A percentile compares a stretch with the other conserved stretches of the same genome.
These are phyloP conservation scores for Myzus persicae DNA, from an alignment of 1,140 invertebrate species.

Conservation along the genomic window DNA sequence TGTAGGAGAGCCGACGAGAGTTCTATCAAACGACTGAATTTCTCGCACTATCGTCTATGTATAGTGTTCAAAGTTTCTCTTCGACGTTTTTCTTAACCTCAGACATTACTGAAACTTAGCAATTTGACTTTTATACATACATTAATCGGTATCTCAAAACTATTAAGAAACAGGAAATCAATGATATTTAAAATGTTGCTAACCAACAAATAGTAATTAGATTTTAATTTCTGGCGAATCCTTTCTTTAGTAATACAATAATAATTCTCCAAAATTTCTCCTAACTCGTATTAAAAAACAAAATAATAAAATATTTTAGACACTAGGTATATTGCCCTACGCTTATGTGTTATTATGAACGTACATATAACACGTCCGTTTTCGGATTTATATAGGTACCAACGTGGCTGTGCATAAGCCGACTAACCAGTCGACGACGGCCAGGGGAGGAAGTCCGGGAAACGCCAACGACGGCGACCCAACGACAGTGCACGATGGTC, in stretches of 20 bases:
- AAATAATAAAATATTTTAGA: too few species aligned
- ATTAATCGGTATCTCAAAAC: background rate
- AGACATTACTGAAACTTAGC: background rate
- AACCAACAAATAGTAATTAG: background rate
- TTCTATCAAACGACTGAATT: background rate
- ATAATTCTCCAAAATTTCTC: too few species aligned
- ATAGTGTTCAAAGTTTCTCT: background rate
- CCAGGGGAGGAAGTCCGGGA: slow-evolving; percentile 78
- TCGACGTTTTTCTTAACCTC: background rate
- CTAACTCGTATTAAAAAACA: too few species aligned
- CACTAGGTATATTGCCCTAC: too few species aligned
- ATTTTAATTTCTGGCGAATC: background rate
- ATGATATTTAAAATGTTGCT: too few species aligned
- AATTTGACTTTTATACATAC: background rate
- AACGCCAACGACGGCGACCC: slow-evolving; percentile 87
- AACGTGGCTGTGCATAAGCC: slow-evolving; percentile 88
- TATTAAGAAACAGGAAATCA: background rate
- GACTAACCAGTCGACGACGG: slow-evolving; percentile 87
- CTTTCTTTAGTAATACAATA: background rate
- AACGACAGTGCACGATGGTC: slow-evolving; percentile 84
- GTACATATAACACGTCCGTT: background rate
- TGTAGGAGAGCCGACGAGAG: background rate
- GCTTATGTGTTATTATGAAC: background rate
- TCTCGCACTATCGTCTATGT: background rate
- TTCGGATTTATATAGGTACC: slow-evolving; percentile 68